Conservation (phyloP, 2,113 vertebrate species). For the Solenodon paradoxus region DNA sequence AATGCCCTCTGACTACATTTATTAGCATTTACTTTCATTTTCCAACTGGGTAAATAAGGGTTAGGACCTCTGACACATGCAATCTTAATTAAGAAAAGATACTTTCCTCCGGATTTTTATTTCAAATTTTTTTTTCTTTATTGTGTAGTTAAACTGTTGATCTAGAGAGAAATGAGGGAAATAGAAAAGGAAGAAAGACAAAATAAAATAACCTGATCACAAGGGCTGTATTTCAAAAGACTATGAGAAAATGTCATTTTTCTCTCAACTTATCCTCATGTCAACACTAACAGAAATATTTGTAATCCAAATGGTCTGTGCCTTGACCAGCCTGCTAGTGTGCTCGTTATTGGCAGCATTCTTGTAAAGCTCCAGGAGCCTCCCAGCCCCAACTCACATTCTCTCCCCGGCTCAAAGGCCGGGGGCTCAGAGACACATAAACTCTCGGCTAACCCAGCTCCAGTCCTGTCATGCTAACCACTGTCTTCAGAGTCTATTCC, state of each 20-base stretch:
- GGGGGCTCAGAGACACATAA: background rate
- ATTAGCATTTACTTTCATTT: background rate
- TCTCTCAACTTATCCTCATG: background rate
- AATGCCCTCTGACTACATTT: background rate
- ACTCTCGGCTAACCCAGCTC: background rate
- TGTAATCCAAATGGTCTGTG: background rate
- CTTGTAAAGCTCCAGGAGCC: background rate
- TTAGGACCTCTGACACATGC: background rate
- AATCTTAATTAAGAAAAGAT: background rate
- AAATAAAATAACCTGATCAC: background rate
- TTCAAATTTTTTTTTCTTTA: background rate
- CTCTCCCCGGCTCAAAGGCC: fast-evolving
- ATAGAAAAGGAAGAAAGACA: background rate
- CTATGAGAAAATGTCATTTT: background rate
- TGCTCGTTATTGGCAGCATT: too few relatives aligned
- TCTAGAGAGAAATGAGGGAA: background rate
- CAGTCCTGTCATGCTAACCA: background rate
- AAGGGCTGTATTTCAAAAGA: background rate
- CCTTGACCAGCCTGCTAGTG: too few relatives aligned
- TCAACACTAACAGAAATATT: background rate
- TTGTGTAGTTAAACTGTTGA: background rate
- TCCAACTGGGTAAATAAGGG: background rate
- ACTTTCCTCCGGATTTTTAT: background rate
- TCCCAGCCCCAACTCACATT: background rate
- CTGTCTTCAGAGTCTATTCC: background rate